A percentile compares a stretch with the other conserved stretches of the same genome.
Evolutionary conservation across 2,888 invertebrate genomes (phyloP).

Genomic region (Tetanocera ferruginea): DNA sequence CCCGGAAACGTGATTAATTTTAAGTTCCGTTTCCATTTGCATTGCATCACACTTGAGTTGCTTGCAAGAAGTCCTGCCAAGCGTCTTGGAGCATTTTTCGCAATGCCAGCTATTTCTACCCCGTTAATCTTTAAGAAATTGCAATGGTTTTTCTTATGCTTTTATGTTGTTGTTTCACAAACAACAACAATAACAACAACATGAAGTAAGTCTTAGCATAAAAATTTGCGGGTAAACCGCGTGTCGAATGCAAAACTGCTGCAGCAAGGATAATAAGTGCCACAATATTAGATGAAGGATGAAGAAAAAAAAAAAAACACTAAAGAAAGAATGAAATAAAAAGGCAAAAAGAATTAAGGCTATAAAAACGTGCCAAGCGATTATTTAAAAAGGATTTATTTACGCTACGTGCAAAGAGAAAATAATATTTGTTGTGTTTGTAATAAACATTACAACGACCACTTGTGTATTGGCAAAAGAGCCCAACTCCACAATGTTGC

Average conservation of each 20-base stretch:
- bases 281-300: not conserved
- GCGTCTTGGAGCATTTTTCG: not conserved
- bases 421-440: conserved; percentile 57
- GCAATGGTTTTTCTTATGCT: not conserved
- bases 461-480: conserved; percentile 16
- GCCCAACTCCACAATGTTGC: not conserved
- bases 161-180: not conserved
- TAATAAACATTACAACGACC: not conserved
- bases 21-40: conserved; percentile 46
- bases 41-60: conserved; percentile 19
- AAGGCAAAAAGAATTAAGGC: conserved; percentile 46
- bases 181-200: not conserved
- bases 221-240: conserved; percentile 19
- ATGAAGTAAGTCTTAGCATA: not conserved
- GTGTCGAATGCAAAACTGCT: not conserved
- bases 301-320: not conserved
- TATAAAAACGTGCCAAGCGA: conserved; percentile 65
- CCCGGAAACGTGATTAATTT: conserved; percentile 44
- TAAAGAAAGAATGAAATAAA: not conserved
- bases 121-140: conserved; percentile 13
- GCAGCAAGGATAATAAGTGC: conserved; percentile 1
- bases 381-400: conserved; percentile 65
- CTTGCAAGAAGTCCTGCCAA: not conserved
- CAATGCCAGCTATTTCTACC: not conserved
- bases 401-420: conserved; percentile 63